Evolutionary conservation across 2,797 vertebrate species (phyloP).

Genomic region (Spatula clypeata): DNA sequence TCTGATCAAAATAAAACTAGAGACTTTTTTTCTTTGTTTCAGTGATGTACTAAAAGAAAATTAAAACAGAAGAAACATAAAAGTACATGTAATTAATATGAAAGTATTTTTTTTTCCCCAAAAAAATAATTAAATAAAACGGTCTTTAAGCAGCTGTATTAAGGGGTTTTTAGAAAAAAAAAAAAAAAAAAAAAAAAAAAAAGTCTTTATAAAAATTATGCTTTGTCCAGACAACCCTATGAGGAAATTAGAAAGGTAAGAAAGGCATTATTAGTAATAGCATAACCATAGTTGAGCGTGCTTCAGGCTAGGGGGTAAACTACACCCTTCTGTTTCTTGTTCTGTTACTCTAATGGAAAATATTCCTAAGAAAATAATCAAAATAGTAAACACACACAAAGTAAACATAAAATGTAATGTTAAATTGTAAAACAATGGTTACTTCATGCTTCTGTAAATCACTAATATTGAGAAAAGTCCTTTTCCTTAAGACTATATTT

Average conservation of each 20-base stretch:
- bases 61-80: rapidly evolving
- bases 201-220: not conserved
- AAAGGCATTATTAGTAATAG: not conserved
- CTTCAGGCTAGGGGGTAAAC: not conserved
- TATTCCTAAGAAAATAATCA: not conserved
- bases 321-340: not conserved
- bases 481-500: not conserved
- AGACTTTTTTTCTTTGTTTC: not conserved
- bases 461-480: not conserved
- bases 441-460: not conserved
- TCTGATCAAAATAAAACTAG: not conserved
- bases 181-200: not conserved
- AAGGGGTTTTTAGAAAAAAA: not conserved
- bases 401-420: not conserved
- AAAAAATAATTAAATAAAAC: not conserved
- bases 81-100: not conserved
- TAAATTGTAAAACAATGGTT: not conserved
- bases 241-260: not conserved
- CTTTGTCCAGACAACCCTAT: not conserved
- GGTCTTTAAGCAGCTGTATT: not conserved
- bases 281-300: not conserved
- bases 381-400: not conserved
- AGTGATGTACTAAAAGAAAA: not conserved
- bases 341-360: not conserved
- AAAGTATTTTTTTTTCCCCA: not conserved